Conservation (phyloP, 2,113 vertebrate genomes). For the Albula glossodonta region DNA sequence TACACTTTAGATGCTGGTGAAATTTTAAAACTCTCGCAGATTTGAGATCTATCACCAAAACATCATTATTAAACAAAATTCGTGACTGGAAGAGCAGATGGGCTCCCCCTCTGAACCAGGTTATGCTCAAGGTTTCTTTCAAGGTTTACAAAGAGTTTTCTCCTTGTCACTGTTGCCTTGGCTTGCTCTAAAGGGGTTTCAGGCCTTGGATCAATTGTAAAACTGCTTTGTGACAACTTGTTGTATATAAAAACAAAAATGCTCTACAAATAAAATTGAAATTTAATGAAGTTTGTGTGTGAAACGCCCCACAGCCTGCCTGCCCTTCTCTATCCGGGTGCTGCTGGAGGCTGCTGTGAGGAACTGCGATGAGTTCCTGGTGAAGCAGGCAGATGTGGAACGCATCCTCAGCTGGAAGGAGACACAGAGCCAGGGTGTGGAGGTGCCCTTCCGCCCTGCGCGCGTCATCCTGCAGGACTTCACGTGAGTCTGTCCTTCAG, state of each 20-base stretch:
- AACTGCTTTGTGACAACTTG: no score
- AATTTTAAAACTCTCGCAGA: not conserved
- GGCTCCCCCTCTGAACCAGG: no score
- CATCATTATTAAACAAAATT: no score
- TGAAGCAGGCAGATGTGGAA: slow-evolving; percentile 88
- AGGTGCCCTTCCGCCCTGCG: slow-evolving; percentile 93
- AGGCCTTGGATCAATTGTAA: no score
- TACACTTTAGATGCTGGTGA: not conserved
- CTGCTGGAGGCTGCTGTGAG: slow-evolving; percentile 90
- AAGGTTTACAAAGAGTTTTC: no score
- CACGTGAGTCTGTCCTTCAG: slow-evolving; percentile 76
- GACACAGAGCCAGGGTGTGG: slow-evolving; percentile 82
- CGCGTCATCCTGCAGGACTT: slow-evolving; percentile 97
- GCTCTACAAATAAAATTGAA: no score
- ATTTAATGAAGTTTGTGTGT: not conserved
- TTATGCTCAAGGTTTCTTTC: no score
- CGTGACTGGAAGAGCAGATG: no score
- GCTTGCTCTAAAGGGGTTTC: no score
- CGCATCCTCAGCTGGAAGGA: slow-evolving; percentile 90
- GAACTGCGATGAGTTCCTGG: slow-evolving; percentile 92
- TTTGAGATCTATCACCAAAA: no score
- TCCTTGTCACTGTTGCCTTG: no score
- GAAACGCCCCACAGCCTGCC: slow-evolving; percentile 60
- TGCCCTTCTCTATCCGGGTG: slow-evolving; percentile 91
- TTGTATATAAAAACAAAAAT: no score